phyloP scores from a whole-genome alignment of 2,113 vertebrate genomes.

The Hydrochoerus hydrochaeris region DNA sequence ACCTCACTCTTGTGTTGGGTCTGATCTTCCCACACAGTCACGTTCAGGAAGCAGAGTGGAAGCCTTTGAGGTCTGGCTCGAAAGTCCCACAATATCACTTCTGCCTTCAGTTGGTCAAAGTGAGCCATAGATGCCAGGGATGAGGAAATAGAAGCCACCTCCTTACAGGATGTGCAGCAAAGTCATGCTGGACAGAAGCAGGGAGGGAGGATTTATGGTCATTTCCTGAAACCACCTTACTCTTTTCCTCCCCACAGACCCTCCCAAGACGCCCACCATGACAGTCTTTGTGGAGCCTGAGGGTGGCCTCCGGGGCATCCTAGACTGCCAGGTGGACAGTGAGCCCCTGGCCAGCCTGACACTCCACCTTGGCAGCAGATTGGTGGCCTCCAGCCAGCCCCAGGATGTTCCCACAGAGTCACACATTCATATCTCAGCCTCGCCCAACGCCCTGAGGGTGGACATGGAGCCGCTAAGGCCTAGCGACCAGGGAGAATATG shows the following conservation, averaged over 20 bases:
- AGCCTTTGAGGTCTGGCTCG: background rate
- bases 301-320: constrained; percentile 75
- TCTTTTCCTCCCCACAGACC: constrained; percentile 71
- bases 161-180: background rate
- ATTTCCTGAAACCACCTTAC: background rate
- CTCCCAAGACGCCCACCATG: constrained; percentile 77
- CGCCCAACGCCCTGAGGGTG: constrained; percentile 82
- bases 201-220: background rate
- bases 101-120: background rate
- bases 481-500: constrained; percentile 75
- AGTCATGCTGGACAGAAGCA: background rate
- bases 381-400: constrained; percentile 81
- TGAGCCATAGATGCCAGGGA: background rate
- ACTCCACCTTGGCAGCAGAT: constrained; percentile 63
- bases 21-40: background rate
- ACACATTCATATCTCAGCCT: background rate
- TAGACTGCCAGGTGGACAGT: constrained; percentile 84
- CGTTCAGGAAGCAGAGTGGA: background rate
- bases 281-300: constrained; percentile 84
- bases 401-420: accelerated
- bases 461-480: constrained; percentile 56
- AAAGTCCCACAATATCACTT: background rate
- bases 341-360: constrained; percentile 80
- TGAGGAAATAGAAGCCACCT: background rate
- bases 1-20: background rate